Conservation (phyloP, 2,888 invertebrate genomes). For the Apomyelois bistriatella region DNA sequence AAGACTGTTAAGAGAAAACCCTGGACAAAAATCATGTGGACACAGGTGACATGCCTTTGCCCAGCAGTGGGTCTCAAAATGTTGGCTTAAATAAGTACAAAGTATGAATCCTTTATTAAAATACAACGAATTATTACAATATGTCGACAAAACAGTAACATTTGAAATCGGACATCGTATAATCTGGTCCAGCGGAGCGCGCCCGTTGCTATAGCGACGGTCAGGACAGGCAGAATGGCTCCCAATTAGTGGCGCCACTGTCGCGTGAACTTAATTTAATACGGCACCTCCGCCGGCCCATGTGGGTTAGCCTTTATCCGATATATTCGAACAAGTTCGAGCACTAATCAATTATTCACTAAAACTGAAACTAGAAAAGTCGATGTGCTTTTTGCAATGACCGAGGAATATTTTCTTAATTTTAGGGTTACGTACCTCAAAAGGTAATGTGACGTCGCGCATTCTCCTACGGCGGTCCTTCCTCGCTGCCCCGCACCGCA, state of each 20-base stretch:
- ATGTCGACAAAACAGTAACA: not conserved
- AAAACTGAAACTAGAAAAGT: not conserved
- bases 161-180: conserved; percentile 17
- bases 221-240: conserved; percentile 11
- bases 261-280: conserved; percentile 14
- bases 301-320: not conserved
- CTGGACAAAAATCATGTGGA: too few species aligned
- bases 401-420: too few species aligned
- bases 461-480: too few species aligned
- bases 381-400: too few species aligned
- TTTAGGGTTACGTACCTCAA: too few species aligned
- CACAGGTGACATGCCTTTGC: too few species aligned
- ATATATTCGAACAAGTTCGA: not conserved
- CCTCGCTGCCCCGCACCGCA: too few species aligned
- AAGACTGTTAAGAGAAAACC: too few species aligned
- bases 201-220: conserved; percentile 25
- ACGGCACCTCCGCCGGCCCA: not conserved
- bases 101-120: too few species aligned
- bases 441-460: too few species aligned
- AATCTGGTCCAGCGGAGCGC: conserved; percentile 22
- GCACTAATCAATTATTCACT: not conserved
- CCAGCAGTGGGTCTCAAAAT: too few species aligned
- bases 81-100: too few species aligned
- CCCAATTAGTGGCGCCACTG: conserved; percentile 32
- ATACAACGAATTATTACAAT: not conserved